Evolutionary conservation across 2,888 invertebrate genomes (phyloP).

Genomic region (Polyommatus iphigenia): DNA sequence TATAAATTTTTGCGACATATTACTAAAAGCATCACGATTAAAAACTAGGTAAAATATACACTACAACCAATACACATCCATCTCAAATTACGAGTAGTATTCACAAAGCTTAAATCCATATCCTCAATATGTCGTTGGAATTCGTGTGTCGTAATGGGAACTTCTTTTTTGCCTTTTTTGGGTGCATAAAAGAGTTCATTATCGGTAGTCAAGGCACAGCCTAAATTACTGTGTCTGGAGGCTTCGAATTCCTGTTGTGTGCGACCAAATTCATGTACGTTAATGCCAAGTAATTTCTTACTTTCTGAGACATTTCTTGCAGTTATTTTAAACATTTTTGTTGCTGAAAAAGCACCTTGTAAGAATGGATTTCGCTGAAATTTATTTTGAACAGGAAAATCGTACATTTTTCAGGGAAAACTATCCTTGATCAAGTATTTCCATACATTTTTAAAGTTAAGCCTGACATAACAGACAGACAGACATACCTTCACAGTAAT

Average conservation of each 20-base stretch:
- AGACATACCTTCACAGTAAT: too few species aligned
- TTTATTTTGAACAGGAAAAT: background rate
- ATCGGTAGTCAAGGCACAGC: slow-evolving; percentile 14
- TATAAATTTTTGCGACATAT: too few species aligned
- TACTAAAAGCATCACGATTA: too few species aligned
- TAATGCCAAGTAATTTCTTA: background rate
- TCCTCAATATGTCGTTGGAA: background rate
- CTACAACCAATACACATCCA: background rate
- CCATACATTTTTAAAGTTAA: too few species aligned
- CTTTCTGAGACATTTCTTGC: background rate
- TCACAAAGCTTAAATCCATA: background rate
- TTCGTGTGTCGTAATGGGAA: slow-evolving; percentile 1
- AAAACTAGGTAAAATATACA: too few species aligned
- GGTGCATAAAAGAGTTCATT: slow-evolving; percentile 17
- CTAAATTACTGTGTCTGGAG: slow-evolving; percentile 14
- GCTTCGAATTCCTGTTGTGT: slow-evolving; percentile 17
- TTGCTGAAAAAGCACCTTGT: background rate
- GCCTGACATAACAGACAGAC: too few species aligned
- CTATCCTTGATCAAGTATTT: too few species aligned
- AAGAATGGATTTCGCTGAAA: background rate
- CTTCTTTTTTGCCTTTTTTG: background rate
- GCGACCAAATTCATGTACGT: background rate
- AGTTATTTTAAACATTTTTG: background rate
- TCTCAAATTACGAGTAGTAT: background rate
- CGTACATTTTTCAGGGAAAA: too few species aligned